phyloP scores from a whole-genome alignment of 2,888 invertebrate species.

The Caenorhabditis imperialis region DNA sequence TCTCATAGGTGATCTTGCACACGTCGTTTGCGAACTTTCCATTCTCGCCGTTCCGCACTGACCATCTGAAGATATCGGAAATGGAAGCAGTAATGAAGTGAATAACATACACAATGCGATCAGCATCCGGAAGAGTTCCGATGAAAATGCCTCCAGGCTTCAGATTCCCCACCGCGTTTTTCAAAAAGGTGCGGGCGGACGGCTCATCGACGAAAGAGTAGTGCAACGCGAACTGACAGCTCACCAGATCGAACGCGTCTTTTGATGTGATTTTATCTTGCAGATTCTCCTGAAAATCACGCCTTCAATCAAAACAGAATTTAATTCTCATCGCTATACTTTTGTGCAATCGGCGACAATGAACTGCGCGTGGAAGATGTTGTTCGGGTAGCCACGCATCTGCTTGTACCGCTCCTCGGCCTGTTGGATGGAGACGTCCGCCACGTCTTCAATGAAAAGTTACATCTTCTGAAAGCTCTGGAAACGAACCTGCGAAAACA shows the following conservation, averaged over 20 bases:
- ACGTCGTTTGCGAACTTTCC: conserved; percentile 79
- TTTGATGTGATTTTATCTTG: conserved; percentile 18
- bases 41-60: conserved; percentile 62
- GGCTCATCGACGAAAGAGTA: conserved; percentile 89
- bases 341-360: conserved; percentile 93
- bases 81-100: background rate
- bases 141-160: conserved; percentile 93
- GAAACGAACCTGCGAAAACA: conserved; percentile 74
- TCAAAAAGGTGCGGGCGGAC: conserved; percentile 80
- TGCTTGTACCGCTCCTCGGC: conserved; percentile 89
- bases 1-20: conserved; percentile 80
- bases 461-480: background rate
- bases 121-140: conserved; percentile 94
- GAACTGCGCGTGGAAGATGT: conserved; percentile 88
- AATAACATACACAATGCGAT: conserved; percentile 86
- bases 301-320: no score
- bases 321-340: conserved; percentile 76
- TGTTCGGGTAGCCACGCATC: conserved; percentile 80
- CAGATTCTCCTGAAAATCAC: conserved; percentile 32
- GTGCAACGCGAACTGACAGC: conserved; percentile 98
- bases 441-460: conserved; percentile 83
- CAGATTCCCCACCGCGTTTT: conserved; percentile 91
- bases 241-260: conserved; percentile 86
- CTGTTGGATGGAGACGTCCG: conserved; percentile 91
- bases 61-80: conserved; percentile 63